Percentiles rank a stretch among this genome's conserved stretches.
Conservation (phyloP, 2,113 vertebrate genomes). For the Tragelaphus strepsiceros region DNA sequence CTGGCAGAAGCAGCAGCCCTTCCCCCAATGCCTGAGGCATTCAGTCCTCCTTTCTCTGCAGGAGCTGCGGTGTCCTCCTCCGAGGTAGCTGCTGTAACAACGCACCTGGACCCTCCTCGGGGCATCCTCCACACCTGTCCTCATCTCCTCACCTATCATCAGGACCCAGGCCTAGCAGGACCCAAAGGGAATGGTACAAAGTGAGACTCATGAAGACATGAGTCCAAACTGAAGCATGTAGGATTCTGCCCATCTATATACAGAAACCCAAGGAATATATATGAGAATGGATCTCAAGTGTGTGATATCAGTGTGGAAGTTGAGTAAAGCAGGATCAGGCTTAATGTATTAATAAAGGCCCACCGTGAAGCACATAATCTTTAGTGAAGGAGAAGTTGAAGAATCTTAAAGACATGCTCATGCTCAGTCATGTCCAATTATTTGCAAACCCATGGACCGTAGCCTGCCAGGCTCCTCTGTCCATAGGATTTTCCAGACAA, state of each 20-base stretch:
- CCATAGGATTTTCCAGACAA: neutral
- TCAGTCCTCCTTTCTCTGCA: neutral
- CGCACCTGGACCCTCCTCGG: neutral
- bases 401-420: neutral
- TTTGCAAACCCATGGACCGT: neutral
- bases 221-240: neutral
- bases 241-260: neutral
- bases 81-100: neutral
- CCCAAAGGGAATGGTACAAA: fast-evolving
- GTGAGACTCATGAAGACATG: neutral
- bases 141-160: neutral
- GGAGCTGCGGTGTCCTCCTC: neutral
- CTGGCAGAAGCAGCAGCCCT: neutral
- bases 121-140: neutral
- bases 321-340: neutral
- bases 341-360: neutral
- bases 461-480: neutral
- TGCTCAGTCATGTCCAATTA: neutral
- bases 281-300: neutral
- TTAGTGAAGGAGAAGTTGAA: neutral
- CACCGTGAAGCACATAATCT: neutral
- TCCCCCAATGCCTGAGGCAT: neutral
- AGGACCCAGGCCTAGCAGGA: neutral
- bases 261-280: neutral
- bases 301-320: neutral